Conservation (phyloP, 2,888 invertebrate genomes). For the Watsonalla cultraria region DNA sequence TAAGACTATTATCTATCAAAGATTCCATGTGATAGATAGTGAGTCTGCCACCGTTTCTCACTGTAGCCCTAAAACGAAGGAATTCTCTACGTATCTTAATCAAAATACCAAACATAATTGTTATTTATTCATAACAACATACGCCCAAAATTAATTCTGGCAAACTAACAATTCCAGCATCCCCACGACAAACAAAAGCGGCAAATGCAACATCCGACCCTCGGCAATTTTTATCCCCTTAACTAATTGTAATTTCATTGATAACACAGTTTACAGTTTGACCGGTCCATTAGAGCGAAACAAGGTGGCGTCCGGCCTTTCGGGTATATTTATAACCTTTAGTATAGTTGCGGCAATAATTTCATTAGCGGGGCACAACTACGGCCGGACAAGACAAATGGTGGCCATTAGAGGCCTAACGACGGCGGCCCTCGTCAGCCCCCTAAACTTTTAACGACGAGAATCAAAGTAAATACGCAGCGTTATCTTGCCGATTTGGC, state of each 20-base stretch:
- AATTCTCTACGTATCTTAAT: no score
- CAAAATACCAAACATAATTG: not conserved
- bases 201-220: constrained; percentile 65
- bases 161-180: constrained; percentile 38
- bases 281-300: constrained; percentile 77
- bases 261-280: constrained; percentile 79
- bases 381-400: constrained; percentile 79
- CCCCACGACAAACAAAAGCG: constrained; percentile 43
- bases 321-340: constrained; percentile 76
- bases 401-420: constrained; percentile 77
- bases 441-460: constrained; percentile 77
- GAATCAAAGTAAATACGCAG: constrained; percentile 78
- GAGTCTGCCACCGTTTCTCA: no score
- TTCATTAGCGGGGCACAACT: constrained; percentile 78
- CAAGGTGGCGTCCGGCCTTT: constrained; percentile 75
- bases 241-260: constrained; percentile 79
- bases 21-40: no score
- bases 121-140: not conserved
- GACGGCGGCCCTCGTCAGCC: constrained; percentile 73
- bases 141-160: constrained; percentile 15
- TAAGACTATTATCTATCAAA: no score
- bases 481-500: constrained; percentile 75
- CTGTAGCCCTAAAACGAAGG: no score
- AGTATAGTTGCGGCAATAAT: constrained; percentile 79
- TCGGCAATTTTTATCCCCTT: constrained; percentile 65